Conservation (phyloP, 2,797 vertebrate species). For the Melopsittacus undulatus region DNA sequence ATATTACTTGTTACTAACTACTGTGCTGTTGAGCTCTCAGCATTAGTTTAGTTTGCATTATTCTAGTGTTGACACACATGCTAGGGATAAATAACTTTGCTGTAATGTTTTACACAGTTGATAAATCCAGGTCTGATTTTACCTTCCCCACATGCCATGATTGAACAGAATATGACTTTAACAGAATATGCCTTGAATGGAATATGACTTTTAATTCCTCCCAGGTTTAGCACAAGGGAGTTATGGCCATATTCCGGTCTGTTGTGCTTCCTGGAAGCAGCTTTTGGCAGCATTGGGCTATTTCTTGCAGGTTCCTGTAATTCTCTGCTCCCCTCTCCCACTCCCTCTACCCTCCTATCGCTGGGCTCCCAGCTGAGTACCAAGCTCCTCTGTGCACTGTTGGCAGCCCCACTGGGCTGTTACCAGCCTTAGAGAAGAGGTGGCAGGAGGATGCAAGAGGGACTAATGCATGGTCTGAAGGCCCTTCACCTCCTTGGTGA, state of each 20-base stretch:
- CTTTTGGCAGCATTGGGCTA: background rate
- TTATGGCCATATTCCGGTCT: background rate
- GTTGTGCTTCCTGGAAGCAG: background rate
- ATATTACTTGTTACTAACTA: background rate
- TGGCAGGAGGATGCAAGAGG: background rate
- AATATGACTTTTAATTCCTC: background rate
- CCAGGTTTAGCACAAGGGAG: background rate
- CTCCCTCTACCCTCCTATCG: background rate
- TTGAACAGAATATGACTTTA: background rate
- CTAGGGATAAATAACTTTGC: background rate
- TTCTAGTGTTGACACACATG: background rate
- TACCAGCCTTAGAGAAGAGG: background rate
- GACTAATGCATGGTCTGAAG: background rate
- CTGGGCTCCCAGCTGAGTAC: background rate
- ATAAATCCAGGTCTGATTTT: background rate
- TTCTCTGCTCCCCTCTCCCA: background rate
- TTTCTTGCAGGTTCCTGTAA: background rate
- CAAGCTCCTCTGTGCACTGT: rapidly evolving
- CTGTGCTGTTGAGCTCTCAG: background rate
- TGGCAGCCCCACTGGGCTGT: background rate
- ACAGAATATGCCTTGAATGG: background rate
- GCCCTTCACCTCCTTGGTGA: background rate
- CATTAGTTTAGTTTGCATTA: background rate
- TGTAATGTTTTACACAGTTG: background rate
- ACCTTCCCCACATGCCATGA: background rate